phyloP scores from a whole-genome alignment of 2,888 invertebrate species.

The Eutolmus rufibarbis region DNA sequence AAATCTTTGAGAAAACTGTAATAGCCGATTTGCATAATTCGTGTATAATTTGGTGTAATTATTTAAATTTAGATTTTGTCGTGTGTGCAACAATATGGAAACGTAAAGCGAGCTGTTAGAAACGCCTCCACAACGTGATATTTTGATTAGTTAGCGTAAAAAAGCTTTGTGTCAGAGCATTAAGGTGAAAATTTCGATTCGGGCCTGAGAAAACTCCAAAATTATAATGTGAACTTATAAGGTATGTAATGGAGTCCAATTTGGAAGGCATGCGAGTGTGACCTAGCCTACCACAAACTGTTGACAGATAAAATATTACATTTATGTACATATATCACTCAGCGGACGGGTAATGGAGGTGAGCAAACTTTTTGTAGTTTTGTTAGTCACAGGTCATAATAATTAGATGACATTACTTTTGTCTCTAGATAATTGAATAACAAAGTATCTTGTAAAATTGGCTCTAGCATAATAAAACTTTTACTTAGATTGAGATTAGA shows the following conservation, averaged over 20 bases:
- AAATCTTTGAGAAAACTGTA: background rate
- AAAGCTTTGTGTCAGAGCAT: background rate
- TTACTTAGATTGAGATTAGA: background rate
- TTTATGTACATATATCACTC: background rate
- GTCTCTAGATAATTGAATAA: background rate
- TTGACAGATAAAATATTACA: background rate
- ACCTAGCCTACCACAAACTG: background rate
- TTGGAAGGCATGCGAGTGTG: conserved; percentile 3
- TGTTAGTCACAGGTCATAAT: background rate
- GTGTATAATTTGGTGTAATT: conserved; percentile 4
- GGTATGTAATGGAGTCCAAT: background rate
- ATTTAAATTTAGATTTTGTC: background rate
- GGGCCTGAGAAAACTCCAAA: conserved; percentile 12
- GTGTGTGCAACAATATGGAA: background rate
- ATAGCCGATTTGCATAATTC: conserved; percentile 13
- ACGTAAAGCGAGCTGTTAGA: background rate
- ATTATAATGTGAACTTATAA: conserved; percentile 1
- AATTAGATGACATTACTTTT: background rate
- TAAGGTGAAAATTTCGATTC: conserved; percentile 15
- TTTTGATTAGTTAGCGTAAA: conserved; percentile 19
- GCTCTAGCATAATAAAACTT: background rate
- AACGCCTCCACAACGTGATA: background rate
- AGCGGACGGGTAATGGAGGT: background rate
- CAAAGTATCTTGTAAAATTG: background rate
- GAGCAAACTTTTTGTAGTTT: background rate